phyloP scores from a whole-genome alignment of 2,113 vertebrate species.

The Pycnonotus jocosus region DNA sequence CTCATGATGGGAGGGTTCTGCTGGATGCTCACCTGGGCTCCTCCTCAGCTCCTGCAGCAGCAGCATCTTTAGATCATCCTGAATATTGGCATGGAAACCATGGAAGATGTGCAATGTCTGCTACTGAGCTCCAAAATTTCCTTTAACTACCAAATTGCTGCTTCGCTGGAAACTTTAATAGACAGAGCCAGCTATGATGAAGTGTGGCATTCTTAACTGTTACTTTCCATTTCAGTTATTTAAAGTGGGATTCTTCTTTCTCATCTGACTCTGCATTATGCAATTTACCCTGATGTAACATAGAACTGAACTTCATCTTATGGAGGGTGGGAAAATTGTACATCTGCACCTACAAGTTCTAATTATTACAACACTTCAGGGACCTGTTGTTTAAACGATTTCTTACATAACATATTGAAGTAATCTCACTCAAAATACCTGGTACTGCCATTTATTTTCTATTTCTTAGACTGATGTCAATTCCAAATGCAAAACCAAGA shows the following conservation, averaged over 20 bases:
- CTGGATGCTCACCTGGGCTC: neutral
- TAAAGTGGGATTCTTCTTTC: neutral
- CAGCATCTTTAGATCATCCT: neutral
- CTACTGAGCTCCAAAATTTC: neutral
- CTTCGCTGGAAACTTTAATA: neutral
- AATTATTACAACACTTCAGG: neutral
- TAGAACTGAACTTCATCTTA: neutral
- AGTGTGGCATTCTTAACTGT: neutral
- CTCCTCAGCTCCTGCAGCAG: neutral
- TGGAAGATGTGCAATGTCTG: neutral
- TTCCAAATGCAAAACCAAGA: neutral
- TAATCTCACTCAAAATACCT: neutral
- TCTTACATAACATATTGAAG: neutral
- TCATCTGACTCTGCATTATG: neutral
- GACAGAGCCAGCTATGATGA: neutral
- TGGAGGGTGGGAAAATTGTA: neutral
- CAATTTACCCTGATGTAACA: neutral
- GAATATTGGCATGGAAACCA: neutral
- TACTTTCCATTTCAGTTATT: neutral
- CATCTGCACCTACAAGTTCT: neutral
- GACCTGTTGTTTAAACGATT: neutral
- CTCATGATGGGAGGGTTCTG: accelerated
- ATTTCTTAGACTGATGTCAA: neutral
- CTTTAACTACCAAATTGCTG: neutral
- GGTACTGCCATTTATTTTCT: neutral